Percentiles rank a stretch among this genome's conserved stretches.
Conservation (phyloP, 2,888 invertebrate genomes). For the Heteromyza rotundicornis region DNA sequence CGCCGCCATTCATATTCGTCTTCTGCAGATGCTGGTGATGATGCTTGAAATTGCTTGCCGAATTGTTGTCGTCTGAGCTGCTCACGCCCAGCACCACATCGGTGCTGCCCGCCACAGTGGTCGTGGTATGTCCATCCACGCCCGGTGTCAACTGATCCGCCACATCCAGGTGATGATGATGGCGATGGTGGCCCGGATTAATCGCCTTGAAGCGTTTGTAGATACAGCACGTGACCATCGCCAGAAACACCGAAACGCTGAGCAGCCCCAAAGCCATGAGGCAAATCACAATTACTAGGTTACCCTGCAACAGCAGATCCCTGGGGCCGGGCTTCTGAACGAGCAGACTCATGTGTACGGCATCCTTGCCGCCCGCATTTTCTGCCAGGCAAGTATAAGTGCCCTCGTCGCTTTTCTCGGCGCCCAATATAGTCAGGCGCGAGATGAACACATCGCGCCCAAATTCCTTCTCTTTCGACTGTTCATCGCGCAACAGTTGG, state of each 20-base stretch:
- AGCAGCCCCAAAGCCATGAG: conserved; percentile 54
- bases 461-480: conserved; percentile 56
- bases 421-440: conserved; percentile 70
- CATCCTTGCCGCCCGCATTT: conserved; percentile 80
- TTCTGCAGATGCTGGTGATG: conserved; percentile 32
- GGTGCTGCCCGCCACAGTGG: conserved; percentile 33
- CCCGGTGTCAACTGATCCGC: conserved; percentile 32
- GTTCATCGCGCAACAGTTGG: conserved; percentile 48
- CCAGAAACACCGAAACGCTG: conserved; percentile 52
- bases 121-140: conserved; percentile 28
- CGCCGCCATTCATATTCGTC: conserved; percentile 32
- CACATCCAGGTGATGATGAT: conserved; percentile 41
- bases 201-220: conserved; percentile 51
- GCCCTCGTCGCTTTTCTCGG: conserved; percentile 71
- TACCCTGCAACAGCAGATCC: conserved; percentile 47
- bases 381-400: conserved; percentile 80
- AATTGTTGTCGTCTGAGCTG: conserved; percentile 20
- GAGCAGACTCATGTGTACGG: conserved; percentile 68
- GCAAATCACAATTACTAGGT: conserved; percentile 52
- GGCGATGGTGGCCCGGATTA: conserved; percentile 42
- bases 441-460: conserved; percentile 53
- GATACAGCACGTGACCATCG: conserved; percentile 54
- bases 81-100: conserved; percentile 32
- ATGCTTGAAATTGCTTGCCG: conserved; percentile 29
- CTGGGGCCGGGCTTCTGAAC: conserved; percentile 47